Base-by-base conservation (phyloP, 2,113 vertebrate species). In the Labrus mixtus region DNA sequence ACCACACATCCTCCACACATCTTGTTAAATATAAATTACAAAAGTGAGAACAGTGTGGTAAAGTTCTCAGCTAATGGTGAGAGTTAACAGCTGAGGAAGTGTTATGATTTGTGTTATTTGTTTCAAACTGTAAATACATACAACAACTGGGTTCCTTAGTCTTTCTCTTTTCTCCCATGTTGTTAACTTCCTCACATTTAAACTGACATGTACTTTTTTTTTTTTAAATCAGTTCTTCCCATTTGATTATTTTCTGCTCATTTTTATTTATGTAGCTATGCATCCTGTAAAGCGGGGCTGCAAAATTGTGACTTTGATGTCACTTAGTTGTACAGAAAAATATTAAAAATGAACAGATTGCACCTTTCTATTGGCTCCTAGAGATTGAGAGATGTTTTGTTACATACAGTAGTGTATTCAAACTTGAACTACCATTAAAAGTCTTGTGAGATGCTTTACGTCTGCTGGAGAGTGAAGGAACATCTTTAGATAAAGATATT, bases 81-180 rank as follows among this genome's bases (percentile, higher is more conserved):
- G 48, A 50, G 45, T 63, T 54, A 65, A 63, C 10, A 58, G 50
- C 53, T 53, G 36, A 72, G 33, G 53, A 77, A 53, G 17, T 37
- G 23, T 46, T 63, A 59, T 83, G 8, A 77, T 78, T 82, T 82
- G 39, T 39, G 83, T 76, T 78, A 48, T 87, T 25, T 23, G 53
- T 48, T 43, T 65, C 43, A 65, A 74, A 74, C 13, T 92, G 91
- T 89, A 90, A 86, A 90, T 92, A 89, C 39, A 82, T 60, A 39
- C 19, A 73, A 73, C 23, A 76, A 56, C 0, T 71, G 36, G 17
- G 10, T 77, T 84, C 64, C 43, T 76, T 39, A 57, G 68, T 63
- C 39, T 73, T 84, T 55, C 29, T 84, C 60, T 84, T 51, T 51
- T 20, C 23, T 80, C 25, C 55, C 25, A 78, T 48, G 39, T 72